Evolutionary conservation across 92 coral and sea anemone genomes (phyloP).

Genomic region (Actinernus sp.): DNA sequence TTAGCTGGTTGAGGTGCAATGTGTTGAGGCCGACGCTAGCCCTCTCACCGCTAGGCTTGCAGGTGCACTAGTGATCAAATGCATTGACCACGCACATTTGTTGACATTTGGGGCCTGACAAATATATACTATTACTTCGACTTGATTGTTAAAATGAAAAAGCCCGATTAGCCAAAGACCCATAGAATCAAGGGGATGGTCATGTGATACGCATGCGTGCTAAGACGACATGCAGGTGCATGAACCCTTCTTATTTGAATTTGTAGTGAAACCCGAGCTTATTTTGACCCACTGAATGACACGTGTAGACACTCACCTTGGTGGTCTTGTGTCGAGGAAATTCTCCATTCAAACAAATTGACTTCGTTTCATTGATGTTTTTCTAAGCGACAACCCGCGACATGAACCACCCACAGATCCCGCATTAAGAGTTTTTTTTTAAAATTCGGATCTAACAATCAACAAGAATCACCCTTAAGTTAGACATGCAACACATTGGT

Average conservation of each 20-base stretch:
- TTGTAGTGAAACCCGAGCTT: neutral
- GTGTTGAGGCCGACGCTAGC: neutral
- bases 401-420: neutral
- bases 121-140: conserved; percentile 53
- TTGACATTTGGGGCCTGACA: conserved; percentile 69
- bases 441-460: too few species aligned
- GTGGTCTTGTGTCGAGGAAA: neutral
- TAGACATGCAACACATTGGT: conserved; percentile 8
- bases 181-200: neutral
- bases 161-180: conserved; percentile 21
- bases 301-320: neutral
- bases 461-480: neutral
- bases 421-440: neutral
- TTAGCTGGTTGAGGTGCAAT: conserved; percentile 23
- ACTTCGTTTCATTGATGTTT: neutral
- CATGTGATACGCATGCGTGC: conserved; percentile 25
- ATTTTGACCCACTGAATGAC: neutral
- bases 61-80: conserved; percentile 18
- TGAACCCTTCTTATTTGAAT: neutral
- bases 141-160: conserved; percentile 46
- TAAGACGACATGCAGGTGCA: neutral
- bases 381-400: neutral
- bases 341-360: neutral
- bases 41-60: conserved; percentile 7
- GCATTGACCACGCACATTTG: conserved; percentile 49